Base-by-base conservation (phyloP, 2,113 vertebrate species). In the Burhinus bistriatus region DNA sequence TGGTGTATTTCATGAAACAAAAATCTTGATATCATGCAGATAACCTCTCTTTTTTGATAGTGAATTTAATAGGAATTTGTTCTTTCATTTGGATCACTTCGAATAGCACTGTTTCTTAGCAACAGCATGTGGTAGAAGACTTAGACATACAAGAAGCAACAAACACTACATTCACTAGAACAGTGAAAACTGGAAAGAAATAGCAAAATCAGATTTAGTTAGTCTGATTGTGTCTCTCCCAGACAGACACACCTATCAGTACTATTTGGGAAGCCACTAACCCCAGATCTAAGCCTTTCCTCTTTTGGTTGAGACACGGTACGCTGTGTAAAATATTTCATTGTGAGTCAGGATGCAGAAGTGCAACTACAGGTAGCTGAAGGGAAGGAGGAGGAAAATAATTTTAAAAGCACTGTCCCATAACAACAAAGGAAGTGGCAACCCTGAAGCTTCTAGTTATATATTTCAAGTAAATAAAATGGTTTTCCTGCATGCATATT, bases 91-190 rank as follows among this genome's bases (percentile, higher is more conserved):
- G 54, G 26, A 81, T 75, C 59, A 6, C 79, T 84, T 57, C 42
- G 65, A 90, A 87, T 55, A 78, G 58, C 68, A 20, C 38, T 40
- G 94, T 97, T 87, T 80, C 93, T 95, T 96, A 97, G 96, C 96
- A 97, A 97, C 94, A 83, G 45, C 82, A 69, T 40, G 26, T 61
- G 81, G 90, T 30, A 49, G 80, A 66, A 76, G 69, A 89, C 52
- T 72, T 64, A 25, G 51, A 81, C 34, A 45, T 9, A 69, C 14
- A 58, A 86, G 87, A 80, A 88, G 47, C 36, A 70, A 58, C 70
- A 95, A 95, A 27, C 58, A n/a, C 57, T 21, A 30, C 27, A 22
- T 54, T 59, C 59, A 69, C 64, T 3, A 59, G 36, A 87, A 83
- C 38, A 94, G 11, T 21, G 59, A 42, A 79, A 91, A 83, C 9